phyloP scores from a whole-genome alignment of 2,797 vertebrate genomes.

The Aeoliscus strigatus region DNA sequence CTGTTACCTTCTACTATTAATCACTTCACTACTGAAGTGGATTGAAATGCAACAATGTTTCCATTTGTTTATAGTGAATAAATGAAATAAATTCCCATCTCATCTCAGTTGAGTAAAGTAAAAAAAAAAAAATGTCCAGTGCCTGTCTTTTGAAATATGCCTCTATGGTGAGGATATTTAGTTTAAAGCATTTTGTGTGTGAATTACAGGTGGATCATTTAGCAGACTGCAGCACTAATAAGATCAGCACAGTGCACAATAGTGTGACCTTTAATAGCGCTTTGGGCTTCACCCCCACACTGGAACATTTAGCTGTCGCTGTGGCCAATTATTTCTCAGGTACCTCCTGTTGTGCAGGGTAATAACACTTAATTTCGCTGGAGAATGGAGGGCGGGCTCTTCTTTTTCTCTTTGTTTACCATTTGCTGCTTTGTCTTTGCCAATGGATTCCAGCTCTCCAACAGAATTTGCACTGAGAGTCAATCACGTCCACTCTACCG shows the following conservation, averaged over 20 bases:
- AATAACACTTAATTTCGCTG: conserved; percentile 79
- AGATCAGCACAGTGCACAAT: conserved; percentile 66
- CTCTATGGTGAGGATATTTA: no score
- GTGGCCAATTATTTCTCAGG: conserved; percentile 79
- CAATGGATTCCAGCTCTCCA: conserved; percentile 46
- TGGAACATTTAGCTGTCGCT: conserved; percentile 74
- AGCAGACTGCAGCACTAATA: conserved; percentile 66
- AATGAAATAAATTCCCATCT: no score
- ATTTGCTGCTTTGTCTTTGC: conserved; percentile 38
- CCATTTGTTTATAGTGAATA: no score
- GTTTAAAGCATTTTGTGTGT: no score
- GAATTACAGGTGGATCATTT: no score
- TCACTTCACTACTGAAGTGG: no score
- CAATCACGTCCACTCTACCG: conserved; percentile 68
- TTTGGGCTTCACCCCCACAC: conserved; percentile 73
- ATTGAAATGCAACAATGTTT: no score
- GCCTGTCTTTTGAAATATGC: no score
- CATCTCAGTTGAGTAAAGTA: no score
- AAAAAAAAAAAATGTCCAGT: no score
- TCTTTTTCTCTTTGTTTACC: conserved; percentile 26
- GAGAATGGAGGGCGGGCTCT: conserved; percentile 45
- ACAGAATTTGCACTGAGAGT: conserved; percentile 52
- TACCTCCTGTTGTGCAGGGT: conserved; percentile 75
- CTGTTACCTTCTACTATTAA: no score
- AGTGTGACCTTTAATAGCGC: conserved; percentile 71